Percentiles rank a stretch among this genome's conserved stretches.
Evolutionary conservation across 2,113 vertebrate genomes (phyloP).

Genomic region (Channa argus): DNA sequence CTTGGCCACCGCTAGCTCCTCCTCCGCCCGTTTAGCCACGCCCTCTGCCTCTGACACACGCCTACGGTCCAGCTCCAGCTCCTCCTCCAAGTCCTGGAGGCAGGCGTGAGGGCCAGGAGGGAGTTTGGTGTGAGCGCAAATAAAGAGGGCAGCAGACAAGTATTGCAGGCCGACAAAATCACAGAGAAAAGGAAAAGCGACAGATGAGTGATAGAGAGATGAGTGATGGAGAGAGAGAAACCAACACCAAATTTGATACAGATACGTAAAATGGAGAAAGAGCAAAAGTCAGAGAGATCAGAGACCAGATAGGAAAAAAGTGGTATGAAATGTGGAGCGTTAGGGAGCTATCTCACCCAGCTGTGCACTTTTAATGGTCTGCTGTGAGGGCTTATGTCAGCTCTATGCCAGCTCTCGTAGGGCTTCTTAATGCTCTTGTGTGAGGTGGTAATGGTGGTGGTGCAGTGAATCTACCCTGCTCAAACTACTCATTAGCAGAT

Average conservation of each 20-base stretch:
- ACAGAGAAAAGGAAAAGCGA: neutral
- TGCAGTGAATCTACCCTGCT: conserved; percentile 69
- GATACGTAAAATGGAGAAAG: conserved; percentile 23
- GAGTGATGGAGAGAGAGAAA: conserved; percentile 8
- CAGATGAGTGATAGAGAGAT: neutral
- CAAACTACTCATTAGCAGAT: conserved; percentile 75
- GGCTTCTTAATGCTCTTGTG: conserved; percentile 59
- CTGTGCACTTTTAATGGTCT: conserved; percentile 64
- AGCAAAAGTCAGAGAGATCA: conserved; percentile 26
- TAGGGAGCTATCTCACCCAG: conserved; percentile 51
- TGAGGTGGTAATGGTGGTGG: conserved; percentile 66
- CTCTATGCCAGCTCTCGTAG: conserved; percentile 63
- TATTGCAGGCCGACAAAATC: neutral
- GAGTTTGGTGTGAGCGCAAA: neutral
- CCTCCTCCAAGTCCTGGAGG: conserved; percentile 87
- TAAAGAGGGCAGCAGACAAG: conserved; percentile 6
- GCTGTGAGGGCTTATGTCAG: conserved; percentile 68
- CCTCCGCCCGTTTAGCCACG: conserved; percentile 82
- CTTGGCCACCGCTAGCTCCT: conserved; percentile 88
- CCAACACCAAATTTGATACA: conserved; percentile 33
- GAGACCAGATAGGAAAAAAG: conserved; percentile 7
- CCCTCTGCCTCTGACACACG: conserved; percentile 85
- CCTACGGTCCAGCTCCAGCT: conserved; percentile 84
- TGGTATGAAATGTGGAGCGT: conserved; percentile 60
- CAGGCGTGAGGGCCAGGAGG: neutral